These are phyloP conservation scores for Malachius bipustulatus DNA, from an alignment of 2,888 invertebrate genomes.

Conservation along the genomic window DNA sequence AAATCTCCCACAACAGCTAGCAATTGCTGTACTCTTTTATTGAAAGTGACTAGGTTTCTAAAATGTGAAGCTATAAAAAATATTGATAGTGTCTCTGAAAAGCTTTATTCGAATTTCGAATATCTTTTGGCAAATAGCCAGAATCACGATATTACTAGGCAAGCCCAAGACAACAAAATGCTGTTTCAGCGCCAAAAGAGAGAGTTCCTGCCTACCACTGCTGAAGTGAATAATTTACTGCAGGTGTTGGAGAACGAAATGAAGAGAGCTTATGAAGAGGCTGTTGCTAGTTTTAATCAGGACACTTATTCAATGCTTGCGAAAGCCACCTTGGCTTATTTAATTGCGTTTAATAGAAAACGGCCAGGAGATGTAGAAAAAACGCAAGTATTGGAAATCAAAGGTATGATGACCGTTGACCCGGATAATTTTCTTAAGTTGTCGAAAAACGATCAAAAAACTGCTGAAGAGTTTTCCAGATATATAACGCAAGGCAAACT, in stretches of 20 bases:
- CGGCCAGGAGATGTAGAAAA: slow-evolving; percentile 6
- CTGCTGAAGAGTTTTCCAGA: background rate
- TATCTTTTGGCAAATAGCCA: background rate
- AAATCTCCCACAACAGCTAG: background rate
- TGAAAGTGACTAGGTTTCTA: background rate
- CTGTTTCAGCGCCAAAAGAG: background rate
- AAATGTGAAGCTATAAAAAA: background rate
- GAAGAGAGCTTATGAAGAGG: background rate
- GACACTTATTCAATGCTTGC: background rate
- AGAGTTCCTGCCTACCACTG: background rate
- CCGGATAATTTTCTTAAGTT: background rate
- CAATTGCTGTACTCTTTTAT: background rate
- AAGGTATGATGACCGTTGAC: background rate
- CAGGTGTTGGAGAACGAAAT: background rate
- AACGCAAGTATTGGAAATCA: background rate
- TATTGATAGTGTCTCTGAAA: background rate
- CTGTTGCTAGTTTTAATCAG: background rate
- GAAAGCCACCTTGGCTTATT: background rate
- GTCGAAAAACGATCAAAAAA: background rate
- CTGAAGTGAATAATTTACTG: background rate
- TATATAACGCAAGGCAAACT: background rate
- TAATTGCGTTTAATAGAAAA: slow-evolving; percentile 6
- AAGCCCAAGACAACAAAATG: background rate
- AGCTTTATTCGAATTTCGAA: background rate
- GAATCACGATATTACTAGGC: slow-evolving; percentile 5